These are phyloP conservation scores for Lerista edwardsae DNA, from an alignment of 2,797 vertebrate species.

Conservation along the genomic window DNA sequence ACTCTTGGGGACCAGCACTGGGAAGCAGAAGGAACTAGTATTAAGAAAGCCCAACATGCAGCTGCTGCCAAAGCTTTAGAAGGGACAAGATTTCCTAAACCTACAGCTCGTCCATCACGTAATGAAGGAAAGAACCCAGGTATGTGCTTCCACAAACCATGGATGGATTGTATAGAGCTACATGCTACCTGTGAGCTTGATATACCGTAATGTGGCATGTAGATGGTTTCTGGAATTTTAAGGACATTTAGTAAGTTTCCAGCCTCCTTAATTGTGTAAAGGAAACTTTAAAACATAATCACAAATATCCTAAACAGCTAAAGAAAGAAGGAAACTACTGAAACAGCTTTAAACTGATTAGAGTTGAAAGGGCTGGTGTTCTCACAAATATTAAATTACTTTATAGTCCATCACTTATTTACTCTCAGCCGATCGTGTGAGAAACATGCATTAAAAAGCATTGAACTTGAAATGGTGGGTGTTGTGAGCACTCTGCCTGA, in stretches of 20 bases:
- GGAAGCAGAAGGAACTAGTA: conserved; percentile 94
- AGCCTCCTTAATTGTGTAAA: background rate
- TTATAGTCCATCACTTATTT: background rate
- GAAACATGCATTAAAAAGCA: background rate
- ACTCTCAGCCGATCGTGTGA: background rate
- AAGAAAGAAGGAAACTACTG: background rate
- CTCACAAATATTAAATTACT: background rate
- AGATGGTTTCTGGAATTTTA: background rate
- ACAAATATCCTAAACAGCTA: background rate
- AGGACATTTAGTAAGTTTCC: background rate
- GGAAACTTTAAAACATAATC: background rate
- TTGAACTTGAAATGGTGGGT: background rate
- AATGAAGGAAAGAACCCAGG: conserved; percentile 90
- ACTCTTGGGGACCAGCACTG: conserved; percentile 92
- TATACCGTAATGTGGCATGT: background rate
- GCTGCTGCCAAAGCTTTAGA: conserved; percentile 90
- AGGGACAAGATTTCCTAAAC: conserved; percentile 91
- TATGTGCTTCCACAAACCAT: conserved; percentile 54
- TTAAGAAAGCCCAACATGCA: conserved; percentile 95
- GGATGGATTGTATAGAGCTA: background rate
- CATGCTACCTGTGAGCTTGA: background rate
- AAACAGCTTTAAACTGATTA: background rate
- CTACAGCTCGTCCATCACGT: conserved; percentile 84
- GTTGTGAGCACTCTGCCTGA: background rate
- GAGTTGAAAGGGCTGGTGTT: background rate